Evolutionary conservation across 2,797 vertebrate species (phyloP).

Genomic region (Peromyscus eremicus): DNA sequence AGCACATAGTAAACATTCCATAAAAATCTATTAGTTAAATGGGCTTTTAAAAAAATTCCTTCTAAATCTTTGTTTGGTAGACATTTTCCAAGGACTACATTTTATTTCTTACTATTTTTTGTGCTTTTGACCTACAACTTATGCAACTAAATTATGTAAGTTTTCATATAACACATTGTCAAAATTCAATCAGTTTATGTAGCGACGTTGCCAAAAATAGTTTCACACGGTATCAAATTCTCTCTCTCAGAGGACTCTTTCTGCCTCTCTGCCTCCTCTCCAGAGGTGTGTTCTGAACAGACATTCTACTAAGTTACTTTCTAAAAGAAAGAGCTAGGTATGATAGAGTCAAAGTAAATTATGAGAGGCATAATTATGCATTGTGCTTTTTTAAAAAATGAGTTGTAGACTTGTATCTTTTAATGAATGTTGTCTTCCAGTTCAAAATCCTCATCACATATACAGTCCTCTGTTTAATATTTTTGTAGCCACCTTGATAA

Average conservation of each 20-base stretch:
- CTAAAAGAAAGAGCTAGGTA: conserved; percentile 56
- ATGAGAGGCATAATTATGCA: neutral
- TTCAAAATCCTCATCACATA: conserved; percentile 64
- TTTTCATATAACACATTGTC: conserved; percentile 77
- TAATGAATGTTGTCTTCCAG: conserved; percentile 21
- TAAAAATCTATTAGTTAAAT: conserved; percentile 26
- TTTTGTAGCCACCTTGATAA: conserved; percentile 25
- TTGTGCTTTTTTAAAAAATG: conserved; percentile 54
- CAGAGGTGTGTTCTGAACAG: conserved; percentile 70
- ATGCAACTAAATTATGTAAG: conserved; percentile 82
- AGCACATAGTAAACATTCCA: neutral
- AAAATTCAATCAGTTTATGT: conserved; percentile 81
- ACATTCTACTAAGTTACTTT: conserved; percentile 77
- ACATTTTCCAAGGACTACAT: conserved; percentile 61
- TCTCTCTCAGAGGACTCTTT: conserved; percentile 75
- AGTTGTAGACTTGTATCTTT: conserved; percentile 17
- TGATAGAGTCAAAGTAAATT: conserved; percentile 50
- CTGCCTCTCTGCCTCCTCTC: conserved; percentile 76
- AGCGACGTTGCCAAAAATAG: conserved; percentile 80
- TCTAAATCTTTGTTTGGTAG: conserved; percentile 30
- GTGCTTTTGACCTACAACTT: conserved; percentile 82
- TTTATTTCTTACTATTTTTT: conserved; percentile 51
- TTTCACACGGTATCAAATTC: conserved; percentile 73
- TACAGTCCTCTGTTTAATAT: conserved; percentile 27
- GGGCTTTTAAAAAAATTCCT: conserved; percentile 43